phyloP scores from a whole-genome alignment of 2,113 vertebrate genomes.

The Theristicus caerulescens region DNA sequence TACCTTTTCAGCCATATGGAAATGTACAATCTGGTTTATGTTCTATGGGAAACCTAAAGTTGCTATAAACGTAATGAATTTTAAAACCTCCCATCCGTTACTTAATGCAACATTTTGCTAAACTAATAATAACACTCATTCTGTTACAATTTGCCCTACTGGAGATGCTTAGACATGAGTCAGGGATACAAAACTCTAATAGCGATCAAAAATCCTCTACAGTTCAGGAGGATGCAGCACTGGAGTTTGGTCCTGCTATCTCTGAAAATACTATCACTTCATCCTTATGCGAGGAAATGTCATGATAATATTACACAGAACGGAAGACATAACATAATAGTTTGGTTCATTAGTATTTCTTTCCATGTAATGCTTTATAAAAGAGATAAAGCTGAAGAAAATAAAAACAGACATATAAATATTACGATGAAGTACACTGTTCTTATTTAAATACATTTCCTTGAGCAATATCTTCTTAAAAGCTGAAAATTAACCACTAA shows the following conservation, averaged over 20 bases:
- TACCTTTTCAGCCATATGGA: background rate
- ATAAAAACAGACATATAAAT: conserved; percentile 2
- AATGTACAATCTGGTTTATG: background rate
- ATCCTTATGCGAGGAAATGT: background rate
- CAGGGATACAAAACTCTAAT: background rate
- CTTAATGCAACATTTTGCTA: background rate
- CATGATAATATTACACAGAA: background rate
- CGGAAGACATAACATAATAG: background rate
- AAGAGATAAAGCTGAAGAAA: conserved; percentile 19
- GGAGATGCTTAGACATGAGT: background rate
- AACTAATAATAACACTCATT: background rate
- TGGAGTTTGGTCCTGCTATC: background rate
- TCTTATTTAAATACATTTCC: conserved; percentile 39
- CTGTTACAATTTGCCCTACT: background rate
- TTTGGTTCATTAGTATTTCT: background rate
- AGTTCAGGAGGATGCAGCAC: background rate
- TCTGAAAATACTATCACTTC: background rate
- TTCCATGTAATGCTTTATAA: background rate
- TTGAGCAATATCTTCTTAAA: conserved; percentile 21
- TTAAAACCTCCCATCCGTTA: background rate
- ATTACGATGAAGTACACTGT: background rate
- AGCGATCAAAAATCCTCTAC: background rate
- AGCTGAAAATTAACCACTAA: conserved; percentile 15
- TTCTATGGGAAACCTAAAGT: background rate
- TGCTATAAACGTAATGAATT: background rate